Evolutionary conservation across 2,888 invertebrate species (phyloP).

Genomic region (Leptarthrus brevirostris): DNA sequence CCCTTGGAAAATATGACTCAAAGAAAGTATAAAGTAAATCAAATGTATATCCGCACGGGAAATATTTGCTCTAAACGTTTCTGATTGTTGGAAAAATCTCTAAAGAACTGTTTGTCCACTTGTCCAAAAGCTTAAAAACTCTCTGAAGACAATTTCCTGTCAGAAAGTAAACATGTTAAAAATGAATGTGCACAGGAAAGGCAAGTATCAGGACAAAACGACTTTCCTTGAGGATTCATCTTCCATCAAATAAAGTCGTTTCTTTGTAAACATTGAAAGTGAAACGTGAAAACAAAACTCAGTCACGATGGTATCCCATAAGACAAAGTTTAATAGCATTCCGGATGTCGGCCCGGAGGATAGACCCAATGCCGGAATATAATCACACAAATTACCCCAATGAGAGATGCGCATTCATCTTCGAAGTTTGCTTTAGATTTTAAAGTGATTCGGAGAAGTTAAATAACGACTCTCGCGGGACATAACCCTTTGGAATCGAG

Average conservation of each 20-base stretch:
- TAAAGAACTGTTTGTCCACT: slow-evolving; percentile 39
- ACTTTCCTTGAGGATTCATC: not conserved
- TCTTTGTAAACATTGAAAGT: slow-evolving; percentile 22
- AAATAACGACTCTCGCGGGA: slow-evolving; percentile 47
- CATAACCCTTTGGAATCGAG: slow-evolving; percentile 47
- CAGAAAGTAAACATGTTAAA: slow-evolving; percentile 52
- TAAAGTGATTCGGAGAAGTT: slow-evolving; percentile 52
- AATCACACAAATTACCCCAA: slow-evolving; percentile 55
- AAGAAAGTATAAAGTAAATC: slow-evolving; percentile 24
- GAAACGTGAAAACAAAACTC: slow-evolving; percentile 27
- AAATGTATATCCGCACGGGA: slow-evolving; percentile 11
- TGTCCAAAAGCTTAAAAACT: slow-evolving; percentile 13
- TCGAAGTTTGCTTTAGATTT: slow-evolving; percentile 54
- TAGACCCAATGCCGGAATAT: slow-evolving; percentile 22
- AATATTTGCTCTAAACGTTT: not conserved
- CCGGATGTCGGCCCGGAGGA: slow-evolving; percentile 13
- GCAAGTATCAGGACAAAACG: slow-evolving; percentile 5
- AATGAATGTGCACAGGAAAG: slow-evolving; percentile 50
- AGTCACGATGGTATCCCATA: slow-evolving; percentile 16
- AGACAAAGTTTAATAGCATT: slow-evolving; percentile 53
- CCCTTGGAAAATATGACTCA: slow-evolving; percentile 2
- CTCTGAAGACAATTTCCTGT: slow-evolving; percentile 53
- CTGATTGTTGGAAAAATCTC: not conserved
- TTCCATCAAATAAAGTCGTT: not conserved
- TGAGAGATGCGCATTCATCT: slow-evolving; percentile 54